phyloP scores from a whole-genome alignment of 2,113 vertebrate genomes.

The Paradisaea rubra region DNA sequence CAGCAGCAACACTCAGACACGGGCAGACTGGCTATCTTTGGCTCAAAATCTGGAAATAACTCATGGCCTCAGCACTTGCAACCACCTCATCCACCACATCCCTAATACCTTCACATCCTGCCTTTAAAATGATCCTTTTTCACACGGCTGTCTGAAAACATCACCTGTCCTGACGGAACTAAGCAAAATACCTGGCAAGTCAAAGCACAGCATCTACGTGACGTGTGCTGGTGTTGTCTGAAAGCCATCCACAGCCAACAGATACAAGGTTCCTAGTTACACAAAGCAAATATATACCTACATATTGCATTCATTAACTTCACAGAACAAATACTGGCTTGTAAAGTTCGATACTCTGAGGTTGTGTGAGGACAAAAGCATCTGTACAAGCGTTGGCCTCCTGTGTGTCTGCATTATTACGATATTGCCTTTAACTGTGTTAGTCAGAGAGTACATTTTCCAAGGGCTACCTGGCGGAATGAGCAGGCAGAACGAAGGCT shows the following conservation, averaged over 20 bases:
- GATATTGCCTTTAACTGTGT: not conserved
- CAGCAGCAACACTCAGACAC: not conserved
- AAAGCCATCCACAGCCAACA: not conserved
- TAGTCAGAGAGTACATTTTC: not conserved
- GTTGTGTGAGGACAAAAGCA: not conserved
- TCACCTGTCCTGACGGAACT: not conserved
- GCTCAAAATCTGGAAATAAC: not conserved
- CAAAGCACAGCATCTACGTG: not conserved
- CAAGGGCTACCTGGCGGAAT: not conserved
- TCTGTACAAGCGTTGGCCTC: not conserved
- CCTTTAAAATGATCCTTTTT: not conserved
- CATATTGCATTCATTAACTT: not conserved
- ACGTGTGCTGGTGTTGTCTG: rapidly evolving
- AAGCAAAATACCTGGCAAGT: not conserved
- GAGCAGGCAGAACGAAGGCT: not conserved
- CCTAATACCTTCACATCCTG: not conserved
- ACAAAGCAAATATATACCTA: not conserved
- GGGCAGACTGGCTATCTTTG: not conserved
- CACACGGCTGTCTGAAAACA: not conserved
- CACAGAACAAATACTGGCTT: not conserved
- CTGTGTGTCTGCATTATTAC: not conserved
- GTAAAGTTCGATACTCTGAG: not conserved
- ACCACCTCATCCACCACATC: not conserved
- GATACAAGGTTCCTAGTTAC: not conserved
- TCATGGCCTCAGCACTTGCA: not conserved